Evolutionary conservation across 2,888 invertebrate genomes (phyloP), one percentile per base, ranked within the genome.

Genomic region (Pediacus dermestoides): DNA sequence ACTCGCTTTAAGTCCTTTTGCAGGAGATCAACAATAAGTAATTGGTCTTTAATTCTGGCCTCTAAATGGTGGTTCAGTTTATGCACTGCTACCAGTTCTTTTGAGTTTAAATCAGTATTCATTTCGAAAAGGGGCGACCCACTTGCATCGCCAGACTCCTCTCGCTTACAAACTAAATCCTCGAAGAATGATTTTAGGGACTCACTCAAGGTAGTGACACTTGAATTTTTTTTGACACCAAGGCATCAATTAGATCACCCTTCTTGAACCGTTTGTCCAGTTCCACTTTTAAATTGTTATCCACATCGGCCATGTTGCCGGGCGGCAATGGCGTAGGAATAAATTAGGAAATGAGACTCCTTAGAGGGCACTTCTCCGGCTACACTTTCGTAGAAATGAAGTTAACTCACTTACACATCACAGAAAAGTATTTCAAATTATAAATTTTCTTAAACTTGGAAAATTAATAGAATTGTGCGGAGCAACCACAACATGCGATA

Each of bases 1-100:
- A 18, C 21, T 18, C 21, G n/a, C 21, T 18, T 18, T 18, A 18
- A 18, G 21, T 7, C n/a, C 21, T 18, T 18, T 18, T 18, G 21
- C n/a, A 18, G 21, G n/a, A 18, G n/a, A 18, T n/a, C 21, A 18
- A 18, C n/a, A 18, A 18, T 18, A 18, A 18, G 21, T 7, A 6
- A n/a, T 18, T 18, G 21, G 21, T 18, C 21, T 18, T 18, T n/a
- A 18, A 18, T 18, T 18, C 21, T 18, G 21, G 21, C 21, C 21
- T 18, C 21, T 18, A 18, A n/a, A 18, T 18, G 6, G 21, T 18
- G n/a, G 21, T 18, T 18, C 6, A 18, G 21, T 18, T 18, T 18
- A 18, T 18, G 6, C n/a, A 18, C 21, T 7, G 21, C 21, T 7
- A n/a, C n/a, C 21, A 18, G 21, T 18, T 18, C 21, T 7, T 18